A percentile compares a stretch with the other conserved stretches of the same genome.
phyloP scores from a whole-genome alignment of 2,888 invertebrate genomes.

The Metellina segmentata region DNA sequence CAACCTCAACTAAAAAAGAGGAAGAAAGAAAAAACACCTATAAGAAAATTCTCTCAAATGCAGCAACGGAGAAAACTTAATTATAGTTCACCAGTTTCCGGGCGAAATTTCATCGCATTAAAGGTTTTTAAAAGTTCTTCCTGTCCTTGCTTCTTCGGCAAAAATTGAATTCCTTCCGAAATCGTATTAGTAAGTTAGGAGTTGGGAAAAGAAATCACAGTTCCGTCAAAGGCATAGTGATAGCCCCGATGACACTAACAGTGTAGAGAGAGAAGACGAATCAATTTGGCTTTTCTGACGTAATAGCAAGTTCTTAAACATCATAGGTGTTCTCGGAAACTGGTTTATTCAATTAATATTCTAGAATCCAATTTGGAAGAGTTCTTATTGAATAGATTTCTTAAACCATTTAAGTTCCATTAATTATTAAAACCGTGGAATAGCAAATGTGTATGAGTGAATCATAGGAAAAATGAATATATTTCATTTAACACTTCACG shows the following conservation, averaged over 20 bases:
- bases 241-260: conserved; percentile 51
- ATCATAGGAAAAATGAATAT: no score
- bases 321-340: no score
- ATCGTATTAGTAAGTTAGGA: conserved; percentile 74
- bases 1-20: conserved; percentile 38
- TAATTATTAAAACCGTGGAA: no score
- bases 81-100: conserved; percentile 73
- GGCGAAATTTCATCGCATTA: conserved; percentile 73
- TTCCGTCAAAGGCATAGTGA: conserved; percentile 57
- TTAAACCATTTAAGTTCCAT: no score
- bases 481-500: no score
- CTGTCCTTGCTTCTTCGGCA: conserved; percentile 29
- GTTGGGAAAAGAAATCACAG: conserved; percentile 70
- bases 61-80: conserved; percentile 67
- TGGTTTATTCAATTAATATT: no score
- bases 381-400: no score
- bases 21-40: conserved; percentile 13
- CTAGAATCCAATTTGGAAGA: no score
- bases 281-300: not conserved
- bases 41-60: conserved; percentile 59
- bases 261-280: not conserved
- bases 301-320: not conserved
- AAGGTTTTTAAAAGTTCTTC: conserved; percentile 76
- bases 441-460: no score
- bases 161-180: conserved; percentile 71